Percentiles rank a stretch among this genome's conserved stretches.
Evolutionary conservation across 2,113 vertebrate species (phyloP).

Genomic region (Coracopsis vasa): DNA sequence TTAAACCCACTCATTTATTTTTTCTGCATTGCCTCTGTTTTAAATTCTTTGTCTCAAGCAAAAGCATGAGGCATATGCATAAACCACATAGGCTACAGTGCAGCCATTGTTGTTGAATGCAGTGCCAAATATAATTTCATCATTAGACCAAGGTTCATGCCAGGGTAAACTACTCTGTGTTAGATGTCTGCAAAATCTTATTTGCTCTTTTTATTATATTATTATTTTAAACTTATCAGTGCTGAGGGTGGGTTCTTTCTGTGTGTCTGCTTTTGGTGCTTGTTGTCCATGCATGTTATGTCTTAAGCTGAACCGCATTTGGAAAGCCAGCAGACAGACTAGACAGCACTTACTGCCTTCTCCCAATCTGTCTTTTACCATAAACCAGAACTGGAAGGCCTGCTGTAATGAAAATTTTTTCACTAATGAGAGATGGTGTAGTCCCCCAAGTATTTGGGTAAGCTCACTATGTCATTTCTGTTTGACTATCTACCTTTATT

Average conservation of each 20-base stretch:
- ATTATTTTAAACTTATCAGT: slow-evolving; percentile 58
- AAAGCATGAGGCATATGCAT: slow-evolving; percentile 11
- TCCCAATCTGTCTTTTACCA: not conserved
- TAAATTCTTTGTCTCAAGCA: slow-evolving; percentile 58
- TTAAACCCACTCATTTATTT: slow-evolving; percentile 24
- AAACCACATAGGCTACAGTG: slow-evolving; percentile 31
- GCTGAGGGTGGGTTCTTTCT: not conserved
- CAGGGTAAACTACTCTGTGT: slow-evolving; percentile 58
- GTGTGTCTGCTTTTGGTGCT: not conserved
- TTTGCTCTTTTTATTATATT: slow-evolving; percentile 44
- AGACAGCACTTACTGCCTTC: not conserved
- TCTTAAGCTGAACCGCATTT: not conserved
- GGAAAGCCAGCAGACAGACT: not conserved
- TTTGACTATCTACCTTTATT: slow-evolving; percentile 52
- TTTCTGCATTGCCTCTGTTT: slow-evolving; percentile 35
- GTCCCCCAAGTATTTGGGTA: slow-evolving; percentile 53
- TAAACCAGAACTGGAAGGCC: not conserved
- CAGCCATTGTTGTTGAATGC: not conserved
- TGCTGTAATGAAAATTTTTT: slow-evolving; percentile 44
- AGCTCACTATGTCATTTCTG: slow-evolving; percentile 24
- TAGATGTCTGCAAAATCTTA: slow-evolving; percentile 59
- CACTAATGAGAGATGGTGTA: not conserved
- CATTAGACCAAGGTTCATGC: slow-evolving; percentile 61
- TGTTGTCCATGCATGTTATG: not conserved
- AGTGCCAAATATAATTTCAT: slow-evolving; percentile 65